phyloP scores from a whole-genome alignment of 2,888 invertebrate genomes.

The Agrilus cyanescens region DNA sequence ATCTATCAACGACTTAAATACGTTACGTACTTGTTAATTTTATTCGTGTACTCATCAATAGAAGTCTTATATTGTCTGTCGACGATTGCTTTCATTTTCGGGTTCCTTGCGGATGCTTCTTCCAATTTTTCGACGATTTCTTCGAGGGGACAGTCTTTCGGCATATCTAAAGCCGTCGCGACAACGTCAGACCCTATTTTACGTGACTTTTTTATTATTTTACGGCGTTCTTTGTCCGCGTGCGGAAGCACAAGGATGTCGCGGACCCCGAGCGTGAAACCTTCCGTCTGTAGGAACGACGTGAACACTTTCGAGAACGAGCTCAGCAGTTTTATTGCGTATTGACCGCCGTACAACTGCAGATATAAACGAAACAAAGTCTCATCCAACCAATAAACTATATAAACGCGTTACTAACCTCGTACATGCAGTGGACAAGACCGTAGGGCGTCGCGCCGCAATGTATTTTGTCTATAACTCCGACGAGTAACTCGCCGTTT shows the following conservation, averaged over 20 bases:
- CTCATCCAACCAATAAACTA: not conserved
- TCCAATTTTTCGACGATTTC: slow-evolving; percentile 56
- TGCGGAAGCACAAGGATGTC: slow-evolving; percentile 75
- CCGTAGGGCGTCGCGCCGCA: slow-evolving; percentile 93
- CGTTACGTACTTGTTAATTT: slow-evolving; percentile 62
- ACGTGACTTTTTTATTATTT: slow-evolving; percentile 54
- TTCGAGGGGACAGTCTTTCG: slow-evolving; percentile 43
- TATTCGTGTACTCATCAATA: slow-evolving; percentile 76
- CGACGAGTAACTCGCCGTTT: slow-evolving; percentile 77
- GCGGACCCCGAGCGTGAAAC: slow-evolving; percentile 90
- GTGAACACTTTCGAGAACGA: slow-evolving; percentile 90
- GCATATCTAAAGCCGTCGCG: slow-evolving; percentile 56
- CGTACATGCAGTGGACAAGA: slow-evolving; percentile 88
- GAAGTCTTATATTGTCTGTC: slow-evolving; percentile 73
- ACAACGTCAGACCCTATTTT: slow-evolving; percentile 28
- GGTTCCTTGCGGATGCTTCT: slow-evolving; percentile 55
- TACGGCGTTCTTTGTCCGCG: slow-evolving; percentile 61
- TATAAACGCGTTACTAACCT: slow-evolving; percentile 37
- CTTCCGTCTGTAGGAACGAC: slow-evolving; percentile 74
- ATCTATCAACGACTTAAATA: slow-evolving; percentile 23
- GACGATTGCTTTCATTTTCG: slow-evolving; percentile 66
- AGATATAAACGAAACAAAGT: slow-evolving; percentile 14
- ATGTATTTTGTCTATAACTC: slow-evolving; percentile 92
- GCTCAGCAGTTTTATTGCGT: slow-evolving; percentile 71
- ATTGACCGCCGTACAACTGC: slow-evolving; percentile 78